Evolutionary conservation across 2,113 vertebrate genomes (phyloP), one percentile per base, ranked within the genome.

Genomic region (Corythornis madagascariensis): DNA sequence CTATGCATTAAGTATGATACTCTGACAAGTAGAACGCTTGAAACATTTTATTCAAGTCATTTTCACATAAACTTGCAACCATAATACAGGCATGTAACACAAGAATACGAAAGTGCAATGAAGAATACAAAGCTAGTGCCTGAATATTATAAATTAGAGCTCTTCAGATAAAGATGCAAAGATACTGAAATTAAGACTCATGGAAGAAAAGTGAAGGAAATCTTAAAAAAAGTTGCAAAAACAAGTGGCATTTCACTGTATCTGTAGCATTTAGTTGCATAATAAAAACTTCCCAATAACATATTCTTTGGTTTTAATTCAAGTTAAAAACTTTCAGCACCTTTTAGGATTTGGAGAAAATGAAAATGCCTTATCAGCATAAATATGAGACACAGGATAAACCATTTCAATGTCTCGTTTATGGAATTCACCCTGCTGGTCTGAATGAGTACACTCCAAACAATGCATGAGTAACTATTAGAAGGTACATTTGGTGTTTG

Each of bases 21-120:
- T 95, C 71, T 0, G 10, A 96, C 90, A 94, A 87, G 40, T 40
- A 73, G 67, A 95, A 97, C 88, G 79, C 96, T 97, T 98, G 97
- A 98, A 98, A 97, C 94, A 93, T 86, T 98, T 98, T 98, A 98
- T 98, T 98, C 97, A 98, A 97, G 96, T 97, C 83, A 96, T 96
- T 98, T 98, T 98, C 96, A 97, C 97, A 97, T 96, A 96, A 96
- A 97, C 88, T 97, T 98, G 97, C 97, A 96, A 96, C 93, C 95
- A 90, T 96, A 97, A 95, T 96, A 97, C 33, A 93, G 93, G 89
- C 94, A 96, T 95, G 96, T 97, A 97, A 97, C 96, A 97, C 95
- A 96, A 97, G 96, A 97, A 96, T 96, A 96, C 95, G 92, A 97
- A 96, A 97, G 94, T 97, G 94, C 96, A 96, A 93, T 94, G 92